These are phyloP conservation scores for Ascaphus truei DNA, from an alignment of 2,113 vertebrate species.

Conservation along the genomic window DNA sequence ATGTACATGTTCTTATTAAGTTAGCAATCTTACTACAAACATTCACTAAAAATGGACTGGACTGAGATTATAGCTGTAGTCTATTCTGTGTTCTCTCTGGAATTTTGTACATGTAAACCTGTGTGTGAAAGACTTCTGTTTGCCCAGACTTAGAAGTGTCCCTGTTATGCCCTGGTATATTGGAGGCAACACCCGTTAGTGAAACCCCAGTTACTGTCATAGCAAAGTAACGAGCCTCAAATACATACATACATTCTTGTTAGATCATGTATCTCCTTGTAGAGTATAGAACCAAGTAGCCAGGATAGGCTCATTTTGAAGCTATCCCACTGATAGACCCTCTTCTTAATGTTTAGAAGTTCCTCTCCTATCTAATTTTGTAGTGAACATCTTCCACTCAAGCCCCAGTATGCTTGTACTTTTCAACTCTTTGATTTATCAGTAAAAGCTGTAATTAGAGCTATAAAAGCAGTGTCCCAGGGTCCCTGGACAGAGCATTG, in stretches of 20 bases:
- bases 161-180: not conserved
- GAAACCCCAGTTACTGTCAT: not conserved
- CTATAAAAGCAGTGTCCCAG: slow-evolving; percentile 41
- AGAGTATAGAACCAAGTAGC: not conserved
- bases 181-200: not conserved
- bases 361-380: too few species aligned
- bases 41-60: too few species aligned
- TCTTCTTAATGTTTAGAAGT: too few species aligned
- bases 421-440: slow-evolving; percentile 34
- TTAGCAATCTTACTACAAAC: not conserved
- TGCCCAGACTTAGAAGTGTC: not conserved
- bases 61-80: not conserved
- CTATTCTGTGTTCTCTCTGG: not conserved
- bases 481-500: slow-evolving; percentile 33
- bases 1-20: not conserved
- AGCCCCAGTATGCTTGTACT: not conserved
- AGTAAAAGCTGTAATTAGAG: slow-evolving; percentile 31
- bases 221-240: not conserved
- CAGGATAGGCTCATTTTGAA: not conserved
- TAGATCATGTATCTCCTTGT: not conserved
- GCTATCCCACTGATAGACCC: too few species aligned
- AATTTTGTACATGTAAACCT: not conserved
- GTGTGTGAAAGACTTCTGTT: not conserved
- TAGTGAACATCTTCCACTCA: not conserved
- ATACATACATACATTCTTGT: not conserved